These are phyloP conservation scores for Nomada goodeniana DNA, from an alignment of 2,888 invertebrate genomes.

Conservation along the genomic window DNA sequence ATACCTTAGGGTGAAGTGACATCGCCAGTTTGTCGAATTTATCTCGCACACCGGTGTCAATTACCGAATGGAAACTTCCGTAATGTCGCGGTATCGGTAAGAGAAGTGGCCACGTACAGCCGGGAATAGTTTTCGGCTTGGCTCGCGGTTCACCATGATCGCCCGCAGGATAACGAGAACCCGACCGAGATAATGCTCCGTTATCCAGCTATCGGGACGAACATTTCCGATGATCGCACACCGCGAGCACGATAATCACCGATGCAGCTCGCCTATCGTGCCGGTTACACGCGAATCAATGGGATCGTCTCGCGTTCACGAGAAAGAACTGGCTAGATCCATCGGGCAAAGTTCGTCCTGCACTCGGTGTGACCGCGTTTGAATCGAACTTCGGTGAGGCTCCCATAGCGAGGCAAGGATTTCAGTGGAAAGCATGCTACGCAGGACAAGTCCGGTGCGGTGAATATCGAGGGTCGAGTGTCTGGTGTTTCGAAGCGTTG, in stretches of 20 bases:
- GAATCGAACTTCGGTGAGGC: not conserved
- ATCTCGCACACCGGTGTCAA: not conserved
- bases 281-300: constrained; percentile 16
- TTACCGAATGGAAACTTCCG: not conserved
- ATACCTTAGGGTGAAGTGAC: not conserved
- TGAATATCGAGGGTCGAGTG: constrained; percentile 41
- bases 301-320: constrained; percentile 7
- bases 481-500: constrained; percentile 13
- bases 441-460: constrained; percentile 53
- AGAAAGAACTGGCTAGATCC: constrained; percentile 14
- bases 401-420: not conserved
- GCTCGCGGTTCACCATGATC: constrained; percentile 17
- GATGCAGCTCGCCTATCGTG: constrained; percentile 4
- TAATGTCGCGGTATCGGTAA: not conserved
- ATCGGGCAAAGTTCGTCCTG: not conserved
- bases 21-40: not conserved
- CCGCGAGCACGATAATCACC: constrained; percentile 34
- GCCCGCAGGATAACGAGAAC: constrained; percentile 38
- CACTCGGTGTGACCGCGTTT: too few species aligned
- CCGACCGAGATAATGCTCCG: constrained; percentile 45
- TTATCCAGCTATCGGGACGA: constrained; percentile 22
- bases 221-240: constrained; percentile 39
- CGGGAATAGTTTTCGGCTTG: not conserved
- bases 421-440: constrained; percentile 47
- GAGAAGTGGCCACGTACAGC: constrained; percentile 5